phyloP scores from a whole-genome alignment of 2,888 invertebrate genomes.

The Cataglyphis cursor region DNA sequence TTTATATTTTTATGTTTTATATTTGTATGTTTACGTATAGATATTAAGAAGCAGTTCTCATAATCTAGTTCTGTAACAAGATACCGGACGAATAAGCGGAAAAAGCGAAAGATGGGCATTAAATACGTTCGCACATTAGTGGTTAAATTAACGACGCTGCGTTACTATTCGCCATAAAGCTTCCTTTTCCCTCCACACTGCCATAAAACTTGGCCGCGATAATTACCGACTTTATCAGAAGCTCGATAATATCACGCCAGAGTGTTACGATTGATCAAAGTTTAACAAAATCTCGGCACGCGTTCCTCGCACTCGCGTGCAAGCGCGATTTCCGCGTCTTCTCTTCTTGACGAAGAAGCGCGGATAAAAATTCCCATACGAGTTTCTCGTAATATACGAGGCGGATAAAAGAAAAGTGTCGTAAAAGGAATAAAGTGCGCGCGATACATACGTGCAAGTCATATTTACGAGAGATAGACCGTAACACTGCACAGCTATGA shows the following conservation, averaged over 20 bases:
- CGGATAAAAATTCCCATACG: constrained; percentile 20
- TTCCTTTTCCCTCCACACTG: constrained; percentile 34
- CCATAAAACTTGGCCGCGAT: constrained; percentile 40
- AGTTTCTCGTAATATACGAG: neutral
- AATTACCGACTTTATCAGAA: constrained; percentile 63
- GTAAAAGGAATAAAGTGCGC: constrained; percentile 42
- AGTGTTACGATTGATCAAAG: constrained; percentile 53
- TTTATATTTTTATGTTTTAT: constrained; percentile 11
- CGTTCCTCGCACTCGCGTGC: constrained; percentile 43
- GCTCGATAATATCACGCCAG: constrained; percentile 50
- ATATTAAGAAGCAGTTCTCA: neutral
- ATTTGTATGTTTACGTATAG: neutral
- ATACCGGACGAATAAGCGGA: constrained; percentile 22
- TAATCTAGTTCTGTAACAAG: constrained; percentile 34
- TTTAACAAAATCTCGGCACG: constrained; percentile 62
- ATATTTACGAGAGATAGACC: constrained; percentile 46
- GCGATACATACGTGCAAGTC: constrained; percentile 12
- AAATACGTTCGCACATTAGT: constrained; percentile 63
- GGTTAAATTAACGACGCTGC: constrained; percentile 64
- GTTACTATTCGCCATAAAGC: constrained; percentile 49
- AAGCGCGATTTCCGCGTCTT: neutral
- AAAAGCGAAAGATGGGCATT: constrained; percentile 58
- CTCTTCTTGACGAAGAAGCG: constrained; percentile 3
- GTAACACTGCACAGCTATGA: constrained; percentile 28
- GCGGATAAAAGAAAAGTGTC: constrained; percentile 7